phyloP scores from a whole-genome alignment of 1,140 invertebrate genomes.

The Drosophila mayri region DNA sequence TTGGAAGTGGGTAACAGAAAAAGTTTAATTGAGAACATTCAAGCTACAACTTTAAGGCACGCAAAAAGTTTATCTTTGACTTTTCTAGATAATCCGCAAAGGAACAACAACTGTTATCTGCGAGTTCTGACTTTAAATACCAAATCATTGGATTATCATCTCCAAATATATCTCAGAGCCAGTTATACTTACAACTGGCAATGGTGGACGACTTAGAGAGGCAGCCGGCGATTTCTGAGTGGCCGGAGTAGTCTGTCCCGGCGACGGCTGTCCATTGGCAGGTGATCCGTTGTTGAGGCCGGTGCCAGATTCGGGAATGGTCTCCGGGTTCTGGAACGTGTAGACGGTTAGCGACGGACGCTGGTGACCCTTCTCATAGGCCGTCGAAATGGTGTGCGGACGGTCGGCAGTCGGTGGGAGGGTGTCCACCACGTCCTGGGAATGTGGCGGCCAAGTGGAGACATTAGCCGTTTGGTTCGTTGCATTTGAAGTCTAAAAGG shows the following conservation, averaged over 20 bases:
- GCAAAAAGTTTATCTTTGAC: not conserved
- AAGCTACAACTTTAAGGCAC: not conserved
- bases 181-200: conserved; percentile 87
- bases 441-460: conserved; percentile 85
- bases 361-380: conserved; percentile 94
- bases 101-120: not conserved
- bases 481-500: conserved; percentile 68
- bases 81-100: not conserved
- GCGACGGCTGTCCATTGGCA: conserved; percentile 32
- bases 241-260: conserved; percentile 71
- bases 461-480: conserved; percentile 82
- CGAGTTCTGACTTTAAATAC: not conserved
- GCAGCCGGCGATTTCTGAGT: conserved; percentile 83
- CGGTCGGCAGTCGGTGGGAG: conserved; percentile 90
- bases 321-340: conserved; percentile 92
- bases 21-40: not conserved
- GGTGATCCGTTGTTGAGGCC: conserved; percentile 46
- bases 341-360: conserved; percentile 94
- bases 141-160: no score
- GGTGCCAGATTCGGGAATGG: conserved; percentile 85
- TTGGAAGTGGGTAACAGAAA: not conserved
- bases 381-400: conserved; percentile 97
- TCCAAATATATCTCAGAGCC: no score
- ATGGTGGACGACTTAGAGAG: conserved; percentile 86
- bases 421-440: conserved; percentile 88